Percentiles rank a stretch among this genome's conserved stretches.
These are phyloP conservation scores for Drosophila persimilis DNA, from an alignment of 1,140 invertebrate genomes.

Conservation along the genomic window DNA sequence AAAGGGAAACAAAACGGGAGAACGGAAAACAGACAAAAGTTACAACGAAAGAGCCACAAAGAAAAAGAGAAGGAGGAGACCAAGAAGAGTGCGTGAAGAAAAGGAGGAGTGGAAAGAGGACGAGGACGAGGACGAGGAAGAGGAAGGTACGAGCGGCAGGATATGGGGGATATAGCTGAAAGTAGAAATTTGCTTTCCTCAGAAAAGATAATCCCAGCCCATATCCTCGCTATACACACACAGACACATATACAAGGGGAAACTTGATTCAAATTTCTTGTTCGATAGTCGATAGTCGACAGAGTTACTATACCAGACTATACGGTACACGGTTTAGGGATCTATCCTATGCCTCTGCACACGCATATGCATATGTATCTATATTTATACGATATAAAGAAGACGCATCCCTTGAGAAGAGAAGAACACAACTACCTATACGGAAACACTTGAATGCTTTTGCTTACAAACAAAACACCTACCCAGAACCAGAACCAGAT, in stretches of 20 bases:
- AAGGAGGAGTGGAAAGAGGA: slow-evolving; percentile 1
- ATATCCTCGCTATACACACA: too few species aligned
- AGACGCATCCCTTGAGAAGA: slow-evolving; percentile 36
- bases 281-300: too few species aligned
- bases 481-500: slow-evolving; percentile 7
- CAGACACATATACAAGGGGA: too few species aligned
- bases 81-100: not conserved
- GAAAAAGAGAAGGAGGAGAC: slow-evolving; percentile 10
- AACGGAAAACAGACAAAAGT: slow-evolving; percentile 45
- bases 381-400: slow-evolving; percentile 19
- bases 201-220: not conserved
- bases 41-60: slow-evolving; percentile 49
- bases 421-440: slow-evolving; percentile 12
- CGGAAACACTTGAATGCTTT: slow-evolving; percentile 25
- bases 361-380: slow-evolving; percentile 29
- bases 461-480: slow-evolving; percentile 14
- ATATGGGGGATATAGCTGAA: slow-evolving; percentile 35
- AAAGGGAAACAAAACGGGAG: not conserved
- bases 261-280: too few species aligned
- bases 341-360: not conserved
- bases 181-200: slow-evolving; percentile 29
- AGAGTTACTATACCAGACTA: not conserved
- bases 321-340: too few species aligned
- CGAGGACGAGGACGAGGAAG: not conserved
- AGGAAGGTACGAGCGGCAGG: too few species aligned